Evolutionary conservation across 2,113 vertebrate genomes (phyloP), one percentile per base, ranked within the genome.

Genomic region (Chaetodon auriga): DNA sequence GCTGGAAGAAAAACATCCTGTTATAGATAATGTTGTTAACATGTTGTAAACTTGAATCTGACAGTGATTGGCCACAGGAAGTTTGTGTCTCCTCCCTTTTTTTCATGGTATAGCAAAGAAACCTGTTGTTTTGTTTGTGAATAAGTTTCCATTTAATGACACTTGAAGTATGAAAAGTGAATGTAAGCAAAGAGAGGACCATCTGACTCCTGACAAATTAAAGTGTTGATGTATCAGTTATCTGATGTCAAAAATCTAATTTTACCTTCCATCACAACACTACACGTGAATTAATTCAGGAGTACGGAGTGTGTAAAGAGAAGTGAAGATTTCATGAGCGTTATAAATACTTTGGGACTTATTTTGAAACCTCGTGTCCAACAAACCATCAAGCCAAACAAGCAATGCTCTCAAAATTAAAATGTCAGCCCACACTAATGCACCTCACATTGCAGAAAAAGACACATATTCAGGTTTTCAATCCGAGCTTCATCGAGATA

Each of bases 41-140:
- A n/a, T n/a, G n/a, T n/a, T n/a, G n/a, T 23, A 66, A 64, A 53
- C 35, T 53, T 61, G 46, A 75, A 23, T 68, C 18, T 3, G 35
- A 23, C 54, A 82, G 35, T 84, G 79, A 92, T 92, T 92, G 90
- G 85, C 63, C 57, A 60, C 30, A 74, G 48, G 64, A 82, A 11
- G 69, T 41, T 68, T 55, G 9, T 87, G 88, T 89, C 88, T 87
- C 92, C 89, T 89, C 87, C 88, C 86, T 85, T 81, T 76, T 81
- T 87, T 54, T 30, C 30, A 82, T 62, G 64, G 51, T 82, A 79
- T 18, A 64, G 10, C 43, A 10, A 7, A 57, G 61, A 61, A 81
- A 87, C 77, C 60, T 87, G 80, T 69, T 88, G 85, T 83, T 55
- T 68, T 69, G 51, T 85, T 83, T 88, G 48, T 18, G 25, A 61